Conservation (phyloP, 2,888 invertebrate species). For the Allolobophora icterica region DNA sequence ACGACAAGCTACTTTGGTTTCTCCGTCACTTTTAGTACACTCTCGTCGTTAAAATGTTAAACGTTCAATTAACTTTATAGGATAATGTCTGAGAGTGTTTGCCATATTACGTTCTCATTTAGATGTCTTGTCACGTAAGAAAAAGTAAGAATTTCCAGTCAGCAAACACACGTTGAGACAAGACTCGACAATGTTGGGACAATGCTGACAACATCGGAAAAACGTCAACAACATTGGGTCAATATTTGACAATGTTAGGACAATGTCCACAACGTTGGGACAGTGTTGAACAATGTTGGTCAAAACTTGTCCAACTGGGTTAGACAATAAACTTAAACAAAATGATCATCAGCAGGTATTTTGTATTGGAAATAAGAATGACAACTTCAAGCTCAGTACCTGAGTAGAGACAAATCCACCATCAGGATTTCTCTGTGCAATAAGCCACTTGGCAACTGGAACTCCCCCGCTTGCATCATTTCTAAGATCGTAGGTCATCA, state of each 20-base stretch:
- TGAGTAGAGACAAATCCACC: conserved; percentile 66
- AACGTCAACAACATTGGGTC: too few relatives aligned
- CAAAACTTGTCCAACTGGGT: background rate
- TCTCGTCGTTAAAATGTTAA: background rate
- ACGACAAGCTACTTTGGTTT: too few relatives aligned
- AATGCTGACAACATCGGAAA: background rate
- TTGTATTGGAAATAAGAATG: background rate
- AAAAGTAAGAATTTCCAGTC: background rate
- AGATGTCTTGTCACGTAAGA: too few relatives aligned
- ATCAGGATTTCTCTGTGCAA: conserved; percentile 57
- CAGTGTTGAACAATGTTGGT: background rate
- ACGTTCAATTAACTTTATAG: background rate
- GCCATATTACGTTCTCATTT: background rate
- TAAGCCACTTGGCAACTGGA: conserved; percentile 62
- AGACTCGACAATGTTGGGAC: background rate
- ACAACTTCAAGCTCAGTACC: conserved; percentile 49
- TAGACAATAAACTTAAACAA: background rate
- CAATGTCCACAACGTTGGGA: too few relatives aligned
- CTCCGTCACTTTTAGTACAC: too few relatives aligned
- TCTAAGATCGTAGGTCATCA: background rate
- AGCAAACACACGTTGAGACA: background rate
- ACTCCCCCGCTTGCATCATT: conserved; percentile 41
- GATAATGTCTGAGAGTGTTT: background rate
- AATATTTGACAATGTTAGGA: too few relatives aligned
- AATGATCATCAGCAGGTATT: background rate